Evolutionary conservation across 2,797 vertebrate genomes (phyloP).

Genomic region (Uromys caudimaculatus): DNA sequence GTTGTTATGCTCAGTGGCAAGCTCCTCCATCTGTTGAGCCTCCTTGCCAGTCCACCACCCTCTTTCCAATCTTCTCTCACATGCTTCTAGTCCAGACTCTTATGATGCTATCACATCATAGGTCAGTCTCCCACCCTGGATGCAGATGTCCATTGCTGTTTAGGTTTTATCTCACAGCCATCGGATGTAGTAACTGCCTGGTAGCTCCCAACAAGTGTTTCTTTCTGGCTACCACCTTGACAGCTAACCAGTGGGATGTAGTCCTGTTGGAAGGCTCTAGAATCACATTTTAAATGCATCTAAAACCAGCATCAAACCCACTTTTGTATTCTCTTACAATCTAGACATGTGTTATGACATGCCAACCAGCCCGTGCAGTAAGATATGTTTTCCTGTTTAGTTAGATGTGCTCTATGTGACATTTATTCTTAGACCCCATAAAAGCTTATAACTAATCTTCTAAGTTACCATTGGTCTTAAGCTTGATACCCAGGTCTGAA

Average conservation of each 20-base stretch:
- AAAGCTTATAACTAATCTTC: constrained; percentile 55
- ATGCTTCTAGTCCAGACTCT: background rate
- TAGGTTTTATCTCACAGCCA: background rate
- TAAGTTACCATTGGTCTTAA: constrained; percentile 16
- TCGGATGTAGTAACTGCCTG: background rate
- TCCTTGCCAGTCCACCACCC: background rate
- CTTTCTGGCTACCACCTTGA: background rate
- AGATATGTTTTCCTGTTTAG: constrained; percentile 38
- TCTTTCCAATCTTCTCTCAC: background rate
- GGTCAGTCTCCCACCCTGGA: background rate
- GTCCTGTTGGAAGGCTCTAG: background rate
- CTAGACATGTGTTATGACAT: constrained; percentile 2
- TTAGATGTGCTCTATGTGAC: background rate
- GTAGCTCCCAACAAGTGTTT: background rate
- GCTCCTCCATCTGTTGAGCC: background rate
- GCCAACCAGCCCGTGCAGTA: background rate
- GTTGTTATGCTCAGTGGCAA: background rate
- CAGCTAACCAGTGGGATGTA: background rate
- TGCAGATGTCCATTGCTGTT: background rate
- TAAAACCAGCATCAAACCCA: constrained; percentile 28
- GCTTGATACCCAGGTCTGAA: constrained; percentile 5
- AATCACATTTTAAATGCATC: constrained; percentile 50
- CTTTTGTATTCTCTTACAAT: constrained; percentile 60
- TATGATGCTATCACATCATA: background rate
- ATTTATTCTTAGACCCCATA: constrained; percentile 25